Percentiles rank a stretch among this genome's conserved stretches.
Conservation (phyloP, 2,797 vertebrate genomes). For the Notolepis coatsorum region DNA sequence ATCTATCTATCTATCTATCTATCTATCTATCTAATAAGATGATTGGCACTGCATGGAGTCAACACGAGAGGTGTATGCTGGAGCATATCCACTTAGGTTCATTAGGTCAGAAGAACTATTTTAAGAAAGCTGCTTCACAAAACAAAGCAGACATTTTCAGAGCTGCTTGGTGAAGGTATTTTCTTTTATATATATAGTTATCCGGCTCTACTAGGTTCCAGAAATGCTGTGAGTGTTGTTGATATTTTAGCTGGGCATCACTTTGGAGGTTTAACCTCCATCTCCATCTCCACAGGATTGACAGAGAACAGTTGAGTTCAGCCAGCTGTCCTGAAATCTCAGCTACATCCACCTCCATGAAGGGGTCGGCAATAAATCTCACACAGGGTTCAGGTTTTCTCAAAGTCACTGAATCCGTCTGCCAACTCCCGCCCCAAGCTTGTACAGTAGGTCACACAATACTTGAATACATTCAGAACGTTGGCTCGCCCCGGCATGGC, state of each 20-base stretch:
- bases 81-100: constrained; percentile 17
- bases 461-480: no score
- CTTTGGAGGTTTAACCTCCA: no score
- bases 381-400: constrained; percentile 24
- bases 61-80: constrained; percentile 16
- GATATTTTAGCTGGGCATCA: constrained; percentile 10
- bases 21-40: no score
- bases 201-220: constrained; percentile 6
- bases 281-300: constrained; percentile 17
- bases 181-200: no score
- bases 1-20: no score
- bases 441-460: no score
- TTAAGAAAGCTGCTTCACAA: constrained; percentile 6
- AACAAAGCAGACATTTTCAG: constrained; percentile 17
- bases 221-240: constrained; percentile 2
- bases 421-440: no score
- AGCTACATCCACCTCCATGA: no score
- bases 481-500: no score
- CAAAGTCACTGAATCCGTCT: constrained; percentile 20
- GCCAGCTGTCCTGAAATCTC: no score
- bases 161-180: constrained; percentile 9
- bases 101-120: no score
- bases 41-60: constrained; percentile 13
- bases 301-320: no score
- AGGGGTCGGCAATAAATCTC: constrained; percentile 11